Base-by-base conservation (phyloP, 2,113 vertebrate species). In the Dunckerocampus dactyliophorus region DNA sequence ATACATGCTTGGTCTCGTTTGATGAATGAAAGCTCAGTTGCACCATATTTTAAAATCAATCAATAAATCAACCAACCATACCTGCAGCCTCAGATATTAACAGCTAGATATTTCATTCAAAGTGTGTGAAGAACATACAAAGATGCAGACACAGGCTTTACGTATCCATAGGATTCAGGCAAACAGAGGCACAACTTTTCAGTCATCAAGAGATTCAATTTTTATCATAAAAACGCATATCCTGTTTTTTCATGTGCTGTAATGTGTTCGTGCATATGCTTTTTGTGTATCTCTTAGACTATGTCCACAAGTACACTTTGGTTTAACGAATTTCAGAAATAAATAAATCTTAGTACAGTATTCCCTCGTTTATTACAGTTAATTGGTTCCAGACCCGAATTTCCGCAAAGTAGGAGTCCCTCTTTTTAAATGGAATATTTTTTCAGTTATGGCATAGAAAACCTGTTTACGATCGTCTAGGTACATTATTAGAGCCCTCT, bases 61-160 rank as follows among this genome's bases (percentile, higher is more conserved):
- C 39, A 43, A 43, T 43, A 43, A 43, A 43, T 43, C 39, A 14
- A 43, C 39, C 39, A 43, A 43, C 39, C 3, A 43, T 6, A 37
- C 1, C 52, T 63, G 59, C 54, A 62, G 19, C 48, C 66, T 75
- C 17, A 67, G 8, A 68, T 48, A 16, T 14, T 63, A 10, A 37
- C 47, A 49, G 68, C 28, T 37, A 15, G 7, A 65, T 28, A 20
- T 71, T 70, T 69, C 74, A 66, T 65, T 71, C 63, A 50, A 43
- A 63, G 45, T 42, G 63, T 65, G 63, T 63, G 69, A 54, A 59
- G 57, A 57, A 65, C 74, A 71, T 54, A 67, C 62, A 67, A 46
- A 34, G 52, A 59, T 58, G 71, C 69, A 77, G 55, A 81, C 72
- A 74, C 82, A 75, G 70, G 79, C 82, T 80, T 71, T 10, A 11